These are phyloP conservation scores for Mythimna lalbum DNA, from an alignment of 2,888 invertebrate genomes.

Conservation along the genomic window DNA sequence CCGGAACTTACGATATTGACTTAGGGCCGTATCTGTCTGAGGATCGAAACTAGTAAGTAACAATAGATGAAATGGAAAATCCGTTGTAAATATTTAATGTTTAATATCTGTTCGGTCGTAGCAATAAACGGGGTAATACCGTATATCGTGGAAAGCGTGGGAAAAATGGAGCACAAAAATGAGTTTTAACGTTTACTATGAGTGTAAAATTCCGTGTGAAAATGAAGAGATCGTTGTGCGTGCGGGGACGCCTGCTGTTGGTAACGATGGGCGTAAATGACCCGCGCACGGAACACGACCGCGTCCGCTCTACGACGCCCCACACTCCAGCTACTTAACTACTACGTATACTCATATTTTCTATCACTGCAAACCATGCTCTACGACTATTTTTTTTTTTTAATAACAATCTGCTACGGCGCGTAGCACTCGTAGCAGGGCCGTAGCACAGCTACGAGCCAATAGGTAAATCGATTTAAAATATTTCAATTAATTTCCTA, in stretches of 20 bases:
- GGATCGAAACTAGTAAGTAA: slow-evolving; percentile 76
- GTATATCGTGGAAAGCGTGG: slow-evolving; percentile 41
- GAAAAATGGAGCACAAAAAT: slow-evolving; percentile 63
- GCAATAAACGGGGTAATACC: slow-evolving; percentile 48
- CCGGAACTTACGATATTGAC: slow-evolving; percentile 86
- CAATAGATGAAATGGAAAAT: slow-evolving; percentile 68
- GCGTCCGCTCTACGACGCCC: slow-evolving; percentile 64
- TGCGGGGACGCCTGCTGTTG: slow-evolving; percentile 79
- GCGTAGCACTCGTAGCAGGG: slow-evolving; percentile 23
- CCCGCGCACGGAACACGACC: slow-evolving; percentile 79
- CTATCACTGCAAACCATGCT: slow-evolving; percentile 37
- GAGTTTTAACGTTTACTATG: slow-evolving; percentile 68
- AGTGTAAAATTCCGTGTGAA: slow-evolving; percentile 77
- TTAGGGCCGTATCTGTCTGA: slow-evolving; percentile 80
- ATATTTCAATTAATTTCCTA: slow-evolving; percentile 64
- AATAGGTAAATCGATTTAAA: slow-evolving; percentile 62
- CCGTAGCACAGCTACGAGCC: slow-evolving; percentile 46
- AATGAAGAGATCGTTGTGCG: slow-evolving; percentile 80
- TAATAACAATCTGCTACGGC: slow-evolving; percentile 28
- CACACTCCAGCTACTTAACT: slow-evolving; percentile 63
- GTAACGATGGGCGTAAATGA: slow-evolving; percentile 82
- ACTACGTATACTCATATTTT: slow-evolving; percentile 65
- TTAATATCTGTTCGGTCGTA: slow-evolving; percentile 49
- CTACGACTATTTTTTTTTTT: slow-evolving; percentile 13
- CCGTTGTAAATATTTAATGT: slow-evolving; percentile 70